phyloP scores from a whole-genome alignment of 2,113 vertebrate genomes.

The Calypte anna region DNA sequence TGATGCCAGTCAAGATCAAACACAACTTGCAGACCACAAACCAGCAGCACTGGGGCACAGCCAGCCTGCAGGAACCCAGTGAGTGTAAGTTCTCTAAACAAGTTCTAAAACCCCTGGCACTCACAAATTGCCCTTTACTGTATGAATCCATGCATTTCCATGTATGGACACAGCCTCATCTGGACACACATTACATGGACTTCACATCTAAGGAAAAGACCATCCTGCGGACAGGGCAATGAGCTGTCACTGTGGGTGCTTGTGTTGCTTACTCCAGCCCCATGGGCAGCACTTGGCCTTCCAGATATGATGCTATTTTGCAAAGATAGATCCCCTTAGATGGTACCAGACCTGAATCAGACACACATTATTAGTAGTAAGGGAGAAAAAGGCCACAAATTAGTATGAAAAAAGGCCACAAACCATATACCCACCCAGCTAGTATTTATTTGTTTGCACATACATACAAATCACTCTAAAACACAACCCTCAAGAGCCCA shows the following conservation, averaged over 20 bases:
- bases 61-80: not conserved
- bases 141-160: not conserved
- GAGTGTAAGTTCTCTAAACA: not conserved
- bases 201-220: not conserved
- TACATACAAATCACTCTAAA: not conserved
- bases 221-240: not conserved
- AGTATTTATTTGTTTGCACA: too few relatives aligned
- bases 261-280: not conserved
- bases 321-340: too few relatives aligned
- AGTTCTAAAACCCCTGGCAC: not conserved
- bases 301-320: not conserved
- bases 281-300: fast-evolving
- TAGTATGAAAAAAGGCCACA: not conserved
- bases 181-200: not conserved
- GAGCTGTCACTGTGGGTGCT: fast-evolving
- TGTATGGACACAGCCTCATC: too few relatives aligned
- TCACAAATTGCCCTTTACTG: not conserved
- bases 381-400: not conserved
- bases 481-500: not conserved
- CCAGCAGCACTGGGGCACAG: not conserved
- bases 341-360: not conserved
- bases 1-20: not conserved
- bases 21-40: not conserved
- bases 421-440: not conserved
- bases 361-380: not conserved